Conservation (phyloP, 2,113 vertebrate genomes). For the Plecturocebus donacophilus region DNA sequence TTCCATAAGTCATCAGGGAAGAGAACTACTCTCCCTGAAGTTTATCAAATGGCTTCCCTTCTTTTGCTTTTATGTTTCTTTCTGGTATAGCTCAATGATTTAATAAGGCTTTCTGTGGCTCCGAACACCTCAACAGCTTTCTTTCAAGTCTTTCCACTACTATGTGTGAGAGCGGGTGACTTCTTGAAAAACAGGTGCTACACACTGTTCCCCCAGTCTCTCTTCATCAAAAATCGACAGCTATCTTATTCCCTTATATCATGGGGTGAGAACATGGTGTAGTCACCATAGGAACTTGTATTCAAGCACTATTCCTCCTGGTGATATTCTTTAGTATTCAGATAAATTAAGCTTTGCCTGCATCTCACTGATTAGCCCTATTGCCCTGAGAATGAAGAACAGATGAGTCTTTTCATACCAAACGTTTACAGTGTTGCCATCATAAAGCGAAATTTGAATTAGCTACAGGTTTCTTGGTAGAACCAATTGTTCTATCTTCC, state of each 20-base stretch:
- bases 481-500: background rate
- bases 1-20: background rate
- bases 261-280: background rate
- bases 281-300: background rate
- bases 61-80: background rate
- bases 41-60: constrained; percentile 6
- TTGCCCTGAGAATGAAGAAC: background rate
- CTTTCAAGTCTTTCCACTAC: background rate
- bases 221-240: constrained; percentile 11
- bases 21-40: background rate
- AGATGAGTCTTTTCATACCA: background rate
- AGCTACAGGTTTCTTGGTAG: constrained; percentile 1
- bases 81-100: background rate
- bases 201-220: background rate
- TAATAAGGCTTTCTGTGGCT: background rate
- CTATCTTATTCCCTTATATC: background rate
- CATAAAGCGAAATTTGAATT: constrained; percentile 22
- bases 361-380: background rate
- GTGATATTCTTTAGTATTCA: background rate
- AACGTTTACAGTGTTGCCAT: background rate
- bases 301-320: background rate
- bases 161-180: background rate
- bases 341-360: background rate
- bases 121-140: background rate
- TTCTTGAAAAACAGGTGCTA: background rate